Conservation (phyloP, 2,113 vertebrate species). For the Tachuris rubrigastra region DNA sequence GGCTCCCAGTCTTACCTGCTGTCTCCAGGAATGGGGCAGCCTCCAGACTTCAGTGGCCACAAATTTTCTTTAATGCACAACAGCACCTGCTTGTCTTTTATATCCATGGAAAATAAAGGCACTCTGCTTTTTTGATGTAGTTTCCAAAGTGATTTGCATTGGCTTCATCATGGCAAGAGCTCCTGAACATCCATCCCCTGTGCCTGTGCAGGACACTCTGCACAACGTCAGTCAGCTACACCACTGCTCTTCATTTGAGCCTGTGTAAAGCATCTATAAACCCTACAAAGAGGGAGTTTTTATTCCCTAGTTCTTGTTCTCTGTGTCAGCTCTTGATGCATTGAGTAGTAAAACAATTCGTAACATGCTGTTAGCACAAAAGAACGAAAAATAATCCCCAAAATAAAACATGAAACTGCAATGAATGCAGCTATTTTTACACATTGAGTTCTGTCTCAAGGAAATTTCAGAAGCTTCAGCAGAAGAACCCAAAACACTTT, state of each 20-base stretch:
- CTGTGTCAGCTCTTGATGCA: slow-evolving; percentile 34
- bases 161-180: neutral
- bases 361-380: slow-evolving; percentile 52
- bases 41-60: neutral
- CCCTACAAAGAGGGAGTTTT: neutral
- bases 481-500: slow-evolving; percentile 1
- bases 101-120: neutral
- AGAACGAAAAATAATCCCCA: slow-evolving; percentile 57
- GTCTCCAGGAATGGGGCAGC: neutral
- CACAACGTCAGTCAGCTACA: neutral
- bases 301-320: slow-evolving; percentile 33
- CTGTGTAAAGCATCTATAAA: neutral
- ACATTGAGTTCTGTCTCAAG: slow-evolving; percentile 27
- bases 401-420: slow-evolving; percentile 60
- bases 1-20: neutral
- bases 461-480: slow-evolving; percentile 38
- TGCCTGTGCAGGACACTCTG: neutral
- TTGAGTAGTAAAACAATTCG: slow-evolving; percentile 54
- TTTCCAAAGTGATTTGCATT: neutral
- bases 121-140: neutral
- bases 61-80: neutral
- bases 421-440: slow-evolving; percentile 50
- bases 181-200: neutral
- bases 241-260: neutral
- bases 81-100: neutral